phyloP scores from a whole-genome alignment of 2,113 vertebrate species.

The Corythaixoides concolor region DNA sequence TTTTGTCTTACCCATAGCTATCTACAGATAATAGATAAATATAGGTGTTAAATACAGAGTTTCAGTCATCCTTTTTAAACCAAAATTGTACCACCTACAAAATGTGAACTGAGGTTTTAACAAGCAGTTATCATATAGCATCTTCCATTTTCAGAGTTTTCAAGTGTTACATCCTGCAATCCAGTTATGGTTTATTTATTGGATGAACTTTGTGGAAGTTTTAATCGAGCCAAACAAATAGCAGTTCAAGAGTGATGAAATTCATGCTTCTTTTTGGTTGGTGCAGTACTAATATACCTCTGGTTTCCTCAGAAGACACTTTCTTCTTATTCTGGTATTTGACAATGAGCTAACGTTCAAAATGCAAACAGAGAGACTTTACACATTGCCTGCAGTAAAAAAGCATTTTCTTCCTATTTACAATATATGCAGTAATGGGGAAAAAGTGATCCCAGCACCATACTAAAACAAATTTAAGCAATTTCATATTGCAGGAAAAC shows the following conservation, averaged over 20 bases:
- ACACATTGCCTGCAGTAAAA: neutral
- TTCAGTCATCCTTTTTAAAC: neutral
- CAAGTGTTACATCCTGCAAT: neutral
- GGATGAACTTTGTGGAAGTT: neutral
- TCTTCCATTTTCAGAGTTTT: neutral
- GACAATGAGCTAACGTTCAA: neutral
- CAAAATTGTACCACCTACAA: neutral
- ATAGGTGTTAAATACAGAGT: neutral
- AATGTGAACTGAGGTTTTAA: neutral
- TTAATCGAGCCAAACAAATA: neutral
- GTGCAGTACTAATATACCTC: neutral
- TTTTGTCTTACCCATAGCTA: neutral
- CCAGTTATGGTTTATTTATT: neutral
- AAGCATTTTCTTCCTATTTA: constrained; percentile 11
- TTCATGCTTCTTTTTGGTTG: neutral
- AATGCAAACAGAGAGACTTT: constrained; percentile 26
- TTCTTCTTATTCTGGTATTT: neutral
- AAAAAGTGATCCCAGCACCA: neutral
- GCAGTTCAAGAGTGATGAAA: neutral
- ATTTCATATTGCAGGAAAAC: neutral
- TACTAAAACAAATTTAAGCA: constrained; percentile 27
- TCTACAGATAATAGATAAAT: neutral
- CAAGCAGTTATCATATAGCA: neutral
- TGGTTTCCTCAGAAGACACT: neutral
- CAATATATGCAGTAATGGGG: neutral